phyloP scores from a whole-genome alignment of 2,797 vertebrate genomes.

The Zenarchopterus dispar region DNA sequence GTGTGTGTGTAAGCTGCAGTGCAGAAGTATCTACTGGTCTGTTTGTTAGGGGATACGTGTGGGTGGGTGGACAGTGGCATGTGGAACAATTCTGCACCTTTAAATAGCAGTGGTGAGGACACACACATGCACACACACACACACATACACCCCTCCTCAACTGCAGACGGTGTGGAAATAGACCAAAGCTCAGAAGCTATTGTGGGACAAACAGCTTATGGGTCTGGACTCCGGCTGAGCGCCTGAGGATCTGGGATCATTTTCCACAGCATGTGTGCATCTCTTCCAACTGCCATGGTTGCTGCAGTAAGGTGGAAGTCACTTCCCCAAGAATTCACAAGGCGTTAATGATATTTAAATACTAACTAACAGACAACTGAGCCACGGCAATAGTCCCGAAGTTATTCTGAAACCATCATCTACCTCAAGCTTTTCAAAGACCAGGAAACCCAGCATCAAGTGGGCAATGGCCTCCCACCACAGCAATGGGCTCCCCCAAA shows the following conservation, averaged over 20 bases:
- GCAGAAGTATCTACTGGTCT: constrained; percentile 9
- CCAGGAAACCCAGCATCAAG: too few species aligned
- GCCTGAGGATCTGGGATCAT: constrained; percentile 47
- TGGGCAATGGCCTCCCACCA: too few species aligned
- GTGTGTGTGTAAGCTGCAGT: neutral
- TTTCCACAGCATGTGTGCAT: constrained; percentile 41
- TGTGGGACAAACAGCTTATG: constrained; percentile 73
- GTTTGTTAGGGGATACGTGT: constrained; percentile 53
- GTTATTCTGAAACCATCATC: too few species aligned
- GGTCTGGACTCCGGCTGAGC: constrained; percentile 50
- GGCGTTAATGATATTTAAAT: constrained; percentile 19
- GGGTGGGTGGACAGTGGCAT: constrained; percentile 53
- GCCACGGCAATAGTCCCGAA: too few species aligned
- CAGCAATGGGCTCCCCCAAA: too few species aligned
- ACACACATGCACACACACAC: constrained; percentile 9
- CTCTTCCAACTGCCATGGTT: neutral
- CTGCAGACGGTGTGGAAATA: constrained; percentile 65
- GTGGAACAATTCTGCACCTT: constrained; percentile 76
- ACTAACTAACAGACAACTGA: neutral
- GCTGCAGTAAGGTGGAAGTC: neutral
- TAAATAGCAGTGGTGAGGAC: constrained; percentile 71
- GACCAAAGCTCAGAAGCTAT: constrained; percentile 71
- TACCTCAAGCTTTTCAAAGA: too few species aligned
- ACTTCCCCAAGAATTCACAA: constrained; percentile 3
- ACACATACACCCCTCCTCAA: constrained; percentile 19